Evolutionary conservation across 1,140 invertebrate species (phyloP).

Genomic region (Drosophila seguyi): DNA sequence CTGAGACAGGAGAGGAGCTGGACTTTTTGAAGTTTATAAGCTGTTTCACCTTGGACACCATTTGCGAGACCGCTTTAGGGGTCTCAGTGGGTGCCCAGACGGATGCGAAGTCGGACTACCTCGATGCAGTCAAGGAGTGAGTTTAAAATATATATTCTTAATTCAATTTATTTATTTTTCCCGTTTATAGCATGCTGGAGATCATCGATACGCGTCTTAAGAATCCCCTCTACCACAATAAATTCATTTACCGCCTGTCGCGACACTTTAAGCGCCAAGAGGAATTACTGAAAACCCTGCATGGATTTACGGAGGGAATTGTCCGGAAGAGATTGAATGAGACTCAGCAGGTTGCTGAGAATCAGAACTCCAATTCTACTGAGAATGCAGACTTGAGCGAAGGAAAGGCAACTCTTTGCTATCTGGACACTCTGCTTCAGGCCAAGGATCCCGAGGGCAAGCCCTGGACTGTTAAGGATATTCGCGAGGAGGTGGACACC

Average conservation of each 20-base stretch:
- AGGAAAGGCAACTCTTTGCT: constrained; percentile 57
- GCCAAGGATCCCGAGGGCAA: constrained; percentile 86
- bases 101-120: constrained; percentile 41
- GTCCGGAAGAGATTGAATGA: constrained; percentile 42
- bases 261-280: constrained; percentile 32
- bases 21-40: constrained; percentile 58
- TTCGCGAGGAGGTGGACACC: constrained; percentile 89
- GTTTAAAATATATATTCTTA: constrained; percentile 7
- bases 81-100: constrained; percentile 42
- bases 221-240: constrained; percentile 50
- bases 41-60: constrained; percentile 60
- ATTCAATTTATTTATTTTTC: not conserved
- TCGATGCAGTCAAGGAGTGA: constrained; percentile 57
- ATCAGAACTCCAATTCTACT: constrained; percentile 16
- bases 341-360: constrained; percentile 28
- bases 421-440: constrained; percentile 89
- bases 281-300: constrained; percentile 34
- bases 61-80: constrained; percentile 68
- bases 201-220: constrained; percentile 55
- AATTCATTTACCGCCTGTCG: constrained; percentile 28
- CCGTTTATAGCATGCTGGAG: constrained; percentile 29
- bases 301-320: constrained; percentile 60
- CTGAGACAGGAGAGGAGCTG: constrained; percentile 15
- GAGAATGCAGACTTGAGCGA: constrained; percentile 8
- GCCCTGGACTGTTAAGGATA: constrained; percentile 87